Evolutionary conservation across 2,113 vertebrate genomes (phyloP), one percentile per base, ranked within the genome.

Genomic region (Ammodytes dubius): DNA sequence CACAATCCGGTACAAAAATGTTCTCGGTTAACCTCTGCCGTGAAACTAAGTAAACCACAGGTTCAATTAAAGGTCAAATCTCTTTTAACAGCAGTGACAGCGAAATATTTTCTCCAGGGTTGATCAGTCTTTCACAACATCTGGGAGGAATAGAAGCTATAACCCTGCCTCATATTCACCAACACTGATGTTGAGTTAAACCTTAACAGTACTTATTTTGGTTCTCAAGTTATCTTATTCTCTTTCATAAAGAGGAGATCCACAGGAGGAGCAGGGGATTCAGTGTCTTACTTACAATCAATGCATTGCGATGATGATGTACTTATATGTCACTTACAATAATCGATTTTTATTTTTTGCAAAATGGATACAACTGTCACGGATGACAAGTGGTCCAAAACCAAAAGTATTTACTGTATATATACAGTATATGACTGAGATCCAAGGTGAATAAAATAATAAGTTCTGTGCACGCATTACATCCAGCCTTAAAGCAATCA

Each of bases 21-120:
- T 50, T 82, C 43, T 56, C 5, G 40, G 61, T 53, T 50, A 64
- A 74, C 70, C 9, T 77, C 50, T 11, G 54, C 74, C 6, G 50
- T 47, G 46, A 77, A 52, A 53, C 40, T 65, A 64, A 79, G 9
- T 5, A 9, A 82, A 74, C 39, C 19, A 35, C 50, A 58, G 35
- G 68, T 87, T 83, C 74, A 86, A 43, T 56, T 19, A 74, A 72
- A 86, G 77, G 73, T 71, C 47, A 73, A 15, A 79, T 70, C 60
- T 82, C 50, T 53, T 47, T 66, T 56, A 74, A 53, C 59, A 49
- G 69, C 65, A 68, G 54, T 43, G 42, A 70, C 54, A 61, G 54
- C 12, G 37, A 82, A 68, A 64, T 1, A 59, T 59, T 79, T 68
- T 59, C 83, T 77, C 45, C n/a, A 63, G 68, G 63, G 17, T 57